phyloP scores from a whole-genome alignment of 2,797 vertebrate species.

The Smutsia temminckii region DNA sequence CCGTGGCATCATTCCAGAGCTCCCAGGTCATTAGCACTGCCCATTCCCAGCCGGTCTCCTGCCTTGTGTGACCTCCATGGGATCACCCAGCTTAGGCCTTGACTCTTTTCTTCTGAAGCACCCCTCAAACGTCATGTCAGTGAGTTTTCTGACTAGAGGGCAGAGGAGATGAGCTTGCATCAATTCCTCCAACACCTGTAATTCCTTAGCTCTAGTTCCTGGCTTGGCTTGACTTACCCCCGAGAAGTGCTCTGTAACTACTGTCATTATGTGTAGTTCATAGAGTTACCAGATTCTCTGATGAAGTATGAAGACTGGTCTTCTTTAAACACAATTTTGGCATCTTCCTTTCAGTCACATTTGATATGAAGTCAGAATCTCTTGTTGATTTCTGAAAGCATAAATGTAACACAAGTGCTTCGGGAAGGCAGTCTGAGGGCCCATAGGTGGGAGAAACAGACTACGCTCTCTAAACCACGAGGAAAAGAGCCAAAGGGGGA shows the following conservation, averaged over 20 bases:
- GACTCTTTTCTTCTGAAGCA: neutral
- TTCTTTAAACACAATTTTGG: neutral
- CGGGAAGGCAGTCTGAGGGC: neutral
- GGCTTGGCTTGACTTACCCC: neutral
- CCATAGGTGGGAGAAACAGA: neutral
- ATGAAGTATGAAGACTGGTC: neutral
- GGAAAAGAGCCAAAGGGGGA: neutral
- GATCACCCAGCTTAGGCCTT: neutral
- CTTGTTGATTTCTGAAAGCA: neutral
- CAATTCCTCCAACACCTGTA: neutral
- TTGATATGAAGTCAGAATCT: neutral
- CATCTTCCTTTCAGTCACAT: neutral
- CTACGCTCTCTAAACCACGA: neutral
- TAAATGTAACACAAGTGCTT: neutral
- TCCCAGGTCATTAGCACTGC: accelerated
- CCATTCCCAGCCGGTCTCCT: neutral
- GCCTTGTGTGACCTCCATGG: accelerated
- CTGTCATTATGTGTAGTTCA: neutral
- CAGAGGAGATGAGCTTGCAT: no score
- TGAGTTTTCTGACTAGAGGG: neutral
- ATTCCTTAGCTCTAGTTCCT: neutral
- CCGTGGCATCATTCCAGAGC: neutral
- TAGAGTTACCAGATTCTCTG: neutral
- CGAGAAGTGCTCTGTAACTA: neutral
- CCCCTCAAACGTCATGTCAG: neutral